Percentiles rank a stretch among this genome's conserved stretches.
These are phyloP conservation scores for Drosophila ezoana DNA, from an alignment of 2,888 invertebrate genomes.

Conservation along the genomic window DNA sequence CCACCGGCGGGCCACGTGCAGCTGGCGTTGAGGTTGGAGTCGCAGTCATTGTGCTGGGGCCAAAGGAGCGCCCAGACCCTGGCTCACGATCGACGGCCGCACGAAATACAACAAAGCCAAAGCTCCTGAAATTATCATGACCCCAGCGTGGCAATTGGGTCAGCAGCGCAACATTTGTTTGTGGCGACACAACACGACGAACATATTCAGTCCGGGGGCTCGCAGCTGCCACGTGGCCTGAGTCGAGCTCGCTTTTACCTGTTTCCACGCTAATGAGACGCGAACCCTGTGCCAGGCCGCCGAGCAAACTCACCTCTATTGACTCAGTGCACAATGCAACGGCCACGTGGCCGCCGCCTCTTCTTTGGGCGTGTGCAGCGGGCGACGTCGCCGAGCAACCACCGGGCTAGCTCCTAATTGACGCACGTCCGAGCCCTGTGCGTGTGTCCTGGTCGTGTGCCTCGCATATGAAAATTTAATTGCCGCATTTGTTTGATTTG, in stretches of 20 bases:
- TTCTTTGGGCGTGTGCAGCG: slow-evolving; percentile 55
- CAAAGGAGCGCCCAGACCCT: slow-evolving; percentile 61
- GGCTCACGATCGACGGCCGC: slow-evolving; percentile 51
- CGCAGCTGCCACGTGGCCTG: slow-evolving; percentile 60
- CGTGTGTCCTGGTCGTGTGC: slow-evolving; percentile 62
- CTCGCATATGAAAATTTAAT: slow-evolving; percentile 65
- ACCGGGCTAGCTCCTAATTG: slow-evolving; percentile 66
- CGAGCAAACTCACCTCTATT: slow-evolving; percentile 37
- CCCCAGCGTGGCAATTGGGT: slow-evolving; percentile 75
- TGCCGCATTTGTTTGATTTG: slow-evolving; percentile 68
- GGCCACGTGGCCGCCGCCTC: slow-evolving; percentile 61
- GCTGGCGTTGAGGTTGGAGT: slow-evolving; percentile 21
- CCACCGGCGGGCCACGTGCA: slow-evolving; percentile 53
- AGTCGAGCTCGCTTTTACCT: slow-evolving; percentile 48
- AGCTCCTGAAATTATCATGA: slow-evolving; percentile 78
- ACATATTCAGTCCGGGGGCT: slow-evolving; percentile 15
- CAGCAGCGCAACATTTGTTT: slow-evolving; percentile 71
- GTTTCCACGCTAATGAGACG: slow-evolving; percentile 62
- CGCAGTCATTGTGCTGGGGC: slow-evolving; percentile 33
- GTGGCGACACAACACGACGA: slow-evolving; percentile 67
- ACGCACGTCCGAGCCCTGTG: slow-evolving; percentile 55
- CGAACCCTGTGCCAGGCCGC: slow-evolving; percentile 4
- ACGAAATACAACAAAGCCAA: slow-evolving; percentile 71
- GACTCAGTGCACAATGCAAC: slow-evolving; percentile 57
- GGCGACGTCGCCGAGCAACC: slow-evolving; percentile 50